Evolutionary conservation across 2,113 vertebrate genomes (phyloP), one percentile per base, ranked within the genome.

Genomic region (Rhinolophus ferrumequinum): DNA sequence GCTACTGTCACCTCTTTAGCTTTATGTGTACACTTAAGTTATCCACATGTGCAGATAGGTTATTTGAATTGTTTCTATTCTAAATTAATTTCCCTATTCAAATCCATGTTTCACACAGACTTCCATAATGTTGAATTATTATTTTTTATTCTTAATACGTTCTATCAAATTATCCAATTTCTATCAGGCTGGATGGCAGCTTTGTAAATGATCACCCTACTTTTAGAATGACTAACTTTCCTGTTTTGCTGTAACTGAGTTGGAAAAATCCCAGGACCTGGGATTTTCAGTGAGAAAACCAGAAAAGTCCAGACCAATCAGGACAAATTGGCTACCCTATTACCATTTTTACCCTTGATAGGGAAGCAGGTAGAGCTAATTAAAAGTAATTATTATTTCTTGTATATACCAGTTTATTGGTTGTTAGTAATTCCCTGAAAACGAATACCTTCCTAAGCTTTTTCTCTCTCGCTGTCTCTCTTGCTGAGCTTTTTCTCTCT

Each of bases 351-450:
- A 35, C 30, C 44, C 14, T 81, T 54, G 56, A 44, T 14, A 79
- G 22, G 16, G 35, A 15, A 44, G 2, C 11, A 79, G 15, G 24
- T 38, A 79, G 54, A 83, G 2, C 38, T n/a, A 35, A 18, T 33
- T 35, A 60, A 88, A 54, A 70, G 19, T 24, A 38, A 16, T 62
- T 72, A 38, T 50, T 47, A 82, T 87, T 88, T 30, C 16, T 60
- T 69, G 35, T 66, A n/a, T 44, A n/a, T 33, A 60, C 18, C 18
- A 72, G n/a, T 60, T 70, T 38, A 52, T 28, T 41, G 22, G 6
- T 73, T 90, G 44, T 9, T 67, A 67, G 50, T 33, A 94, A 90
- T 93, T 91, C 8, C 70, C 33, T 12, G 24, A 76, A 94, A 58
- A 14, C 22, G 1, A 79, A 47, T 9, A 72, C 22, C 62, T 88